Conservation (phyloP, 2,888 invertebrate species). For the Phragmatobia fuliginosa region DNA sequence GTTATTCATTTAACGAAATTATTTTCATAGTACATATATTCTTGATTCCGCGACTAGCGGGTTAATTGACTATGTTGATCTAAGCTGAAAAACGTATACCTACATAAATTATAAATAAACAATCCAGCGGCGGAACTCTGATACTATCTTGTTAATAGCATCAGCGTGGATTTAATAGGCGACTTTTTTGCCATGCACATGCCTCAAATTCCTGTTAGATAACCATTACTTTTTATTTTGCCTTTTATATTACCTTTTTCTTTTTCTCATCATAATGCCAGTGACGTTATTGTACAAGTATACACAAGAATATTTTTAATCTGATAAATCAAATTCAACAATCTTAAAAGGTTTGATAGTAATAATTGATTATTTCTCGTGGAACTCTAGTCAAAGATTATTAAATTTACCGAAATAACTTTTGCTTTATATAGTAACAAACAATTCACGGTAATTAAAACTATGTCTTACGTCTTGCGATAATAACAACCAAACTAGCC, state of each 20-base stretch:
- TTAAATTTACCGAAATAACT: neutral
- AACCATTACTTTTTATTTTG: neutral
- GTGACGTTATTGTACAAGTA: neutral
- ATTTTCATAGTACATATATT: neutral
- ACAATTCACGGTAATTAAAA: slow-evolving; percentile 26
- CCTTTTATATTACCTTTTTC: neutral
- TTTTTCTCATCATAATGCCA: neutral
- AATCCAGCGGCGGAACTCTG: slow-evolving; percentile 21
- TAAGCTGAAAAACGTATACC: slow-evolving; percentile 10
- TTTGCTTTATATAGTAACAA: slow-evolving; percentile 12
- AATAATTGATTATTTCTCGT: neutral
- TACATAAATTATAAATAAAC: slow-evolving; percentile 13
- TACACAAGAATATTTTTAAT: neutral
- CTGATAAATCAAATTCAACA: neutral
- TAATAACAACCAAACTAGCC: slow-evolving; percentile 23
- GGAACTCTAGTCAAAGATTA: neutral
- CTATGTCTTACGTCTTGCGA: slow-evolving; percentile 19
- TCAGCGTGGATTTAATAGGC: slow-evolving; percentile 11
- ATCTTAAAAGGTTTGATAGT: neutral
- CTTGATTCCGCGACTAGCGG: neutral
- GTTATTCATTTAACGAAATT: neutral
- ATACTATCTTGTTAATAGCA: slow-evolving; percentile 16
- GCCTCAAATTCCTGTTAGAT: slow-evolving; percentile 2
- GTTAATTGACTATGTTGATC: slow-evolving; percentile 7
- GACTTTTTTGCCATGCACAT: slow-evolving; percentile 18